Base-by-base conservation (phyloP, 2,797 vertebrate genomes). In the Cygnus olor region DNA sequence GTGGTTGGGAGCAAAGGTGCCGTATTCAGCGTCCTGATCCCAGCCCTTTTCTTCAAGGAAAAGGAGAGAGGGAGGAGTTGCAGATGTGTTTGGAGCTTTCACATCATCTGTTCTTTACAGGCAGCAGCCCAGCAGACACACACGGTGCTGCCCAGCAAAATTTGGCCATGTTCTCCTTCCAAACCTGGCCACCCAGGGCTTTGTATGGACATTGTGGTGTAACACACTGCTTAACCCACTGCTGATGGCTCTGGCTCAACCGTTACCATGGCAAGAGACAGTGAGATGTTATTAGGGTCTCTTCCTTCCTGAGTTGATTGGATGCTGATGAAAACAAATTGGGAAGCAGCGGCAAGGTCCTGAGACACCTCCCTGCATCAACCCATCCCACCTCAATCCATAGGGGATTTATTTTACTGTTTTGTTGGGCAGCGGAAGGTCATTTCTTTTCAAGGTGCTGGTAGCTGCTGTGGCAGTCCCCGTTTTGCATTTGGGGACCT, bases 211-310 rank as follows among this genome's bases (percentile, higher is more conserved):
- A 44, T 47, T 56, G 21, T 6, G 2, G 45, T 3, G 1, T 65
- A 54, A 63, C 3, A 3, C 1, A 0, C 10, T 6, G 25, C 45
- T 45, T 38, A 42, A 63, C 20, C 24, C 3, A 15, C 38, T 58
- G 66, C 65, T 80, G 51, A 22, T 3, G 3, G n/a, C 5, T 5
- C 69, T 10, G 45, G 30, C 68, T 57, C 44, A 56, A 44, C 70
- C 25, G 14, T 89, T 87, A 71, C 90, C 87, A 84, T 65, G 81
- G 80, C 54, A 71, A 81, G 70, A 0, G 3, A 36, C 38, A 20
- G 28, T 4, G 30, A n/a, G 66, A 64, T 84, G 73, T n/a, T 36
- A 8, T 40, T 27, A 44, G 53, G 34, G 58, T 34, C 13, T 84
- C 20, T 38, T 11, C 12, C 24, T 84, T 78, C 63, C 66, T 0